Percentiles rank a stretch among this genome's conserved stretches.
These are phyloP conservation scores for Panthera tigris DNA, from an alignment of 2,113 vertebrate genomes.

Conservation along the genomic window DNA sequence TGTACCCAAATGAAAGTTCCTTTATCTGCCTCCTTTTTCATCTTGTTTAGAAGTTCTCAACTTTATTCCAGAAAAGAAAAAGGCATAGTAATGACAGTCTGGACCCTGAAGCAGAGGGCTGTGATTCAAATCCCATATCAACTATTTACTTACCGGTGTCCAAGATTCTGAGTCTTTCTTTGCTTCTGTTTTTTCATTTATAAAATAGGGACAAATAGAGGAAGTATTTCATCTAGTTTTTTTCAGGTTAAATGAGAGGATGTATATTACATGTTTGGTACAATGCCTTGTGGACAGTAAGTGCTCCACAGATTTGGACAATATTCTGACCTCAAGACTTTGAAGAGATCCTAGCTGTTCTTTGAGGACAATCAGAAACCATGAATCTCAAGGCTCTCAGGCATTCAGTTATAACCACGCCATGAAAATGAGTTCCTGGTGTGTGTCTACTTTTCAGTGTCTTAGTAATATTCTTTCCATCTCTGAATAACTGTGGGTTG, in stretches of 20 bases:
- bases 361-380: neutral
- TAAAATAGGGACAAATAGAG: neutral
- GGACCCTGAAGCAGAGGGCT: neutral
- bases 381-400: neutral
- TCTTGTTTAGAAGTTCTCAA: slow-evolving; percentile 24
- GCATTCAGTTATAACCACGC: neutral
- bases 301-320: neutral
- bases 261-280: neutral
- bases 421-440: neutral
- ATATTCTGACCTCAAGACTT: neutral
- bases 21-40: neutral
- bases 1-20: neutral
- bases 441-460: neutral
- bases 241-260: neutral
- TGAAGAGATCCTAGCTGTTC: neutral
- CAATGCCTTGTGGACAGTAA: neutral
- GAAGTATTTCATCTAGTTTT: neutral
- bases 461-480: neutral
- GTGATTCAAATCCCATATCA: neutral
- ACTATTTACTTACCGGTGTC: neutral
- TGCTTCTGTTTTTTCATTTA: neutral
- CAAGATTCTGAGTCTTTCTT: neutral
- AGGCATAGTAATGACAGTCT: neutral
- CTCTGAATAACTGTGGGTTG: neutral
- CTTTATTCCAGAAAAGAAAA: neutral